Base-by-base conservation (phyloP, 2,113 vertebrate species). In the Electrona antarctica region DNA sequence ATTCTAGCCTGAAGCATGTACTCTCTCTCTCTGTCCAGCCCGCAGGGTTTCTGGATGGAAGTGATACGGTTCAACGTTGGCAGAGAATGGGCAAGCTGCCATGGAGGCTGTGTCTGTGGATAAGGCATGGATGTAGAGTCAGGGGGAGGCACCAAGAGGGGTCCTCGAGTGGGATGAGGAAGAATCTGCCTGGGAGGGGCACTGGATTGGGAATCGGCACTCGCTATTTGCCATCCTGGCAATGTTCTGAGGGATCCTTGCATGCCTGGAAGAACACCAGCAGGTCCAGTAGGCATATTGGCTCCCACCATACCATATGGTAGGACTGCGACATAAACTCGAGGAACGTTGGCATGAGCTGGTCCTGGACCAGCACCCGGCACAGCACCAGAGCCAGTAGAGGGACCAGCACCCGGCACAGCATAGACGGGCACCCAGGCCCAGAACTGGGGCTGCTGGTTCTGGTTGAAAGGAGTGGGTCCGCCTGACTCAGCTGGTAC, bases 1-100 rank as follows among this genome's bases (percentile, higher is more conserved):
- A 99, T 98, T 57, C 97, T 95, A 64, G 97, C 97, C 73, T 99
- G 97, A 15, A 98, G 89, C 88, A 97, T 94, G 92, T 96, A 98
- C 66, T 99, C 97, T 0, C 97, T 90, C 83, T 99, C 81, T 99
- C 97, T 11, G 86, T 99, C 97, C 46, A 98, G 93, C 29, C 97
- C 97, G 0, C 96, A 88, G 0, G 97, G 97, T 64, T 99, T 99
- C 85, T 99, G 97, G 74, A 99, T 95, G n/a, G 97, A 96, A 0
- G 97, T 98, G 64, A 98, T 95, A 1, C 97, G 94, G 77, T 96
- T 98, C 91, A 97, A 95, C 95, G 97, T 94, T 7, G 96, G 94
- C 0, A 96, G 92, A 0, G 96, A 96, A 82, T 95, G 96, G 0
- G 95, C 93, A 0, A 96, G 96, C 81, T 98, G 97, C 8, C 96